Conservation (phyloP, 2,888 invertebrate species). For the Drosophila setosimentum region DNA sequence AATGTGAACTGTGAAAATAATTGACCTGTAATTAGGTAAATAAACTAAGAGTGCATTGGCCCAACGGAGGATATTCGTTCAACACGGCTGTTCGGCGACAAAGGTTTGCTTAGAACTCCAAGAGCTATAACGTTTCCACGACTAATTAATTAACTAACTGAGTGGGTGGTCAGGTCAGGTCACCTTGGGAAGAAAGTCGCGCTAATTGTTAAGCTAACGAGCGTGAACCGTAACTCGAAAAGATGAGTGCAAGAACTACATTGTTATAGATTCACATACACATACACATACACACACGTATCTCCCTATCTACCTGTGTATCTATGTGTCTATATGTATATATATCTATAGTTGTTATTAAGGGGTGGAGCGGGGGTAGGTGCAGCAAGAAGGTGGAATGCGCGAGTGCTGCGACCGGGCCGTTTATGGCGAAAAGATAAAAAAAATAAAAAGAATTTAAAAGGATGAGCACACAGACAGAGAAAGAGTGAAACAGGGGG, state of each 20-base stretch:
- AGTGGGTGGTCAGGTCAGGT: neutral
- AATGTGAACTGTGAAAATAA: neutral
- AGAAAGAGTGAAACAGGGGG: neutral
- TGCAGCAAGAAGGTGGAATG: constrained; percentile 26
- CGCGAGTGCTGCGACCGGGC: constrained; percentile 20
- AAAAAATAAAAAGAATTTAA: constrained; percentile 1
- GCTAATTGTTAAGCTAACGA: constrained; percentile 18
- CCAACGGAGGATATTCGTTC: neutral
- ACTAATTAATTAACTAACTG: neutral
- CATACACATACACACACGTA: constrained; percentile 3
- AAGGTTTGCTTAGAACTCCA: neutral
- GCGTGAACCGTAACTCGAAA: neutral
- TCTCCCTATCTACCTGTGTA: constrained; percentile 3
- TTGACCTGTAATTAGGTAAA: neutral
- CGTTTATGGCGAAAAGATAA: constrained; percentile 3
- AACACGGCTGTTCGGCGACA: neutral
- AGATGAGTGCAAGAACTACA: constrained; percentile 3
- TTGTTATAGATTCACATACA: neutral
- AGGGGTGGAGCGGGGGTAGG: neutral
- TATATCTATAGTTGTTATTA: constrained; percentile 6
- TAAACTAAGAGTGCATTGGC: neutral
- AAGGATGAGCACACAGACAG: constrained; percentile 5
- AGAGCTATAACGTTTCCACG: neutral
- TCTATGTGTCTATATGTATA: constrained; percentile 9
- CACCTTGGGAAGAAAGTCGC: neutral